phyloP scores from a whole-genome alignment of 2,888 invertebrate species.

The Epiperipatus broadwayi region DNA sequence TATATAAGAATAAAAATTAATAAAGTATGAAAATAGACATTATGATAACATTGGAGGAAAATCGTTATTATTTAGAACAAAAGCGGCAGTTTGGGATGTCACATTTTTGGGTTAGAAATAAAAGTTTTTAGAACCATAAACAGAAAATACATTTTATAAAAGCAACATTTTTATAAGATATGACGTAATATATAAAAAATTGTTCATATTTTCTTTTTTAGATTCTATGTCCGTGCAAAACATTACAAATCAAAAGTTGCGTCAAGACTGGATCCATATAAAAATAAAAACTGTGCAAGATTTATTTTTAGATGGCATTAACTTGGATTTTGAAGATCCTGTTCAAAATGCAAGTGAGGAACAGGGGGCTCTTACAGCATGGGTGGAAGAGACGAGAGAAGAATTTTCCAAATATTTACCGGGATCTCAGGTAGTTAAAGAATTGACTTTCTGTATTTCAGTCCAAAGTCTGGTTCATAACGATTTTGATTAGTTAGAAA shows the following conservation, averaged over 20 bases:
- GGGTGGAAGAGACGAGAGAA: constrained; percentile 22
- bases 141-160: no score
- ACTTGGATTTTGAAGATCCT: constrained; percentile 28
- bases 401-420: constrained; percentile 21
- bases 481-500: no score
- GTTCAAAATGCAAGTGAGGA: constrained; percentile 18
- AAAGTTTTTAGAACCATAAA: no score
- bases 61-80: no score
- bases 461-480: background rate
- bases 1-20: no score
- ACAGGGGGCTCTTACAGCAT: constrained; percentile 22
- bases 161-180: no score
- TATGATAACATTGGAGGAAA: no score
- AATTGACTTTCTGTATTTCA: background rate
- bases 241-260: constrained; percentile 18
- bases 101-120: no score
- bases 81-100: no score
- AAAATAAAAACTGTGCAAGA: constrained; percentile 20
- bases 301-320: constrained; percentile 26
- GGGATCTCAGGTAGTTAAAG: constrained; percentile 21
- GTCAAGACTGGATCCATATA: constrained; percentile 22
- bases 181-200: no score
- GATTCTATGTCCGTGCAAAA: constrained; percentile 17
- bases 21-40: no score
- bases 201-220: no score